Conservation (phyloP, 1,140 invertebrate genomes). For the Heliothis subflexa region DNA sequence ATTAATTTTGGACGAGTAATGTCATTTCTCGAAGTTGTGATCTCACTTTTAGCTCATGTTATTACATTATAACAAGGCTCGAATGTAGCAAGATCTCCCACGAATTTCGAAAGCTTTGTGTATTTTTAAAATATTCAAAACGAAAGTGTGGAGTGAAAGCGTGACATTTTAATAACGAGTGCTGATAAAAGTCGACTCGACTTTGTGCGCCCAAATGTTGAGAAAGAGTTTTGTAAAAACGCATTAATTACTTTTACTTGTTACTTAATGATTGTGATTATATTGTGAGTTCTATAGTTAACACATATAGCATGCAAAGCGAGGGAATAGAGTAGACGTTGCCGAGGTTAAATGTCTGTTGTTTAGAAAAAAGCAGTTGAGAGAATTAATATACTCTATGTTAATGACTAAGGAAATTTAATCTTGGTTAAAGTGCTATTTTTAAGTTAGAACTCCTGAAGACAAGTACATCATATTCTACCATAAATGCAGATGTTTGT, state of each 20-base stretch:
- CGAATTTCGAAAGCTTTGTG: slow-evolving; percentile 57
- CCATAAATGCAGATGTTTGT: no score
- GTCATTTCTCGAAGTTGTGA: slow-evolving; percentile 16
- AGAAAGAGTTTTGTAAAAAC: slow-evolving; percentile 28
- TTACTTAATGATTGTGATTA: slow-evolving; percentile 29
- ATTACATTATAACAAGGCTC: slow-evolving; percentile 25
- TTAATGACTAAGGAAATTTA: neutral
- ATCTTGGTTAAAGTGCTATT: neutral
- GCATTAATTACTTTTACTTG: slow-evolving; percentile 20
- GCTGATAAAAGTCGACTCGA: slow-evolving; percentile 51
- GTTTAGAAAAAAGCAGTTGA: neutral
- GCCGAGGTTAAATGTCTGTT: neutral
- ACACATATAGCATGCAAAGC: slow-evolving; percentile 11
- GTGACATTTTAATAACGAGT: slow-evolving; percentile 61
- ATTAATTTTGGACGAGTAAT: slow-evolving; percentile 11
- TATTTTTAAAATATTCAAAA: slow-evolving; percentile 61
- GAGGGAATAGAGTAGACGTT: neutral
- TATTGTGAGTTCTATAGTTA: slow-evolving; percentile 29
- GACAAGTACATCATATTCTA: no score
- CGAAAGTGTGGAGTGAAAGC: slow-evolving; percentile 70
- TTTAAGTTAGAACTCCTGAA: neutral
- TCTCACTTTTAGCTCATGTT: slow-evolving; percentile 5
- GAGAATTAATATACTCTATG: neutral
- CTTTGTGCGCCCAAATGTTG: slow-evolving; percentile 23
- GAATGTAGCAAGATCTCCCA: slow-evolving; percentile 25